A percentile compares a stretch with the other conserved stretches of the same genome.
Evolutionary conservation across 37 sponge, comb jelly and placozoan genomes (phyloP).

Genomic region (Beroe forskalii): DNA sequence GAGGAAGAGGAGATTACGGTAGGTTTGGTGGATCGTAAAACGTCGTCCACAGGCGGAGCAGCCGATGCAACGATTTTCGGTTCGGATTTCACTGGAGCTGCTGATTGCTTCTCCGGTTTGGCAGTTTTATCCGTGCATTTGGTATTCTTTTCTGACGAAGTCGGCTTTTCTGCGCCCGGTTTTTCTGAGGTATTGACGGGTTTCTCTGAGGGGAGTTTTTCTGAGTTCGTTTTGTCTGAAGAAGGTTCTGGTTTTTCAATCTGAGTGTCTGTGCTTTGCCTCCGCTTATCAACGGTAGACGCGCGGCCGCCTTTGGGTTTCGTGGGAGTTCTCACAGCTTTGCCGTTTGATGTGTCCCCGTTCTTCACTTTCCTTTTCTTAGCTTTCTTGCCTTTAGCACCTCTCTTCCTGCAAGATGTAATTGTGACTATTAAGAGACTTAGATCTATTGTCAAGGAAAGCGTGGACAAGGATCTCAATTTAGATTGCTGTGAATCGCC

Average conservation of each 20-base stretch:
- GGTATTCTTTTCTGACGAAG: neutral
- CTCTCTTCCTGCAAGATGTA: constrained; percentile 10
- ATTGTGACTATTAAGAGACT: too few relatives aligned
- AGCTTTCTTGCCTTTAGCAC: neutral
- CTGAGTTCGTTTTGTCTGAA: neutral
- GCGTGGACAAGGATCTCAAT: too few relatives aligned
- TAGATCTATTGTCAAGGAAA: too few relatives aligned
- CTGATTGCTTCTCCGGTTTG: neutral
- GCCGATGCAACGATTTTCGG: neutral
- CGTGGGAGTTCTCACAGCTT: constrained; percentile 28
- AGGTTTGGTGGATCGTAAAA: neutral
- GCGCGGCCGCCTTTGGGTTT: neutral
- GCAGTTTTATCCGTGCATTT: neutral
- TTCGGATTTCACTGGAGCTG: neutral
- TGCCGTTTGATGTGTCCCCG: constrained; percentile 31
- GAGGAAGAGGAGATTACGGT: neutral
- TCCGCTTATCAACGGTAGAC: neutral
- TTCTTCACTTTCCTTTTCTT: constrained; percentile 17
- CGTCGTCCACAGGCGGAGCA: neutral
- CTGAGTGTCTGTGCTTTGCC: constrained; percentile 14
- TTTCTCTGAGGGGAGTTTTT: neutral
- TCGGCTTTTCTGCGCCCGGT: neutral
- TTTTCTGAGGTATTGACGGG: neutral
- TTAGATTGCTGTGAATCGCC: too few relatives aligned
- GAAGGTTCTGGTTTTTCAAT: constrained; percentile 10